These are phyloP conservation scores for Chromobotia macracanthus DNA, from an alignment of 2,797 vertebrate species.

Conservation along the genomic window DNA sequence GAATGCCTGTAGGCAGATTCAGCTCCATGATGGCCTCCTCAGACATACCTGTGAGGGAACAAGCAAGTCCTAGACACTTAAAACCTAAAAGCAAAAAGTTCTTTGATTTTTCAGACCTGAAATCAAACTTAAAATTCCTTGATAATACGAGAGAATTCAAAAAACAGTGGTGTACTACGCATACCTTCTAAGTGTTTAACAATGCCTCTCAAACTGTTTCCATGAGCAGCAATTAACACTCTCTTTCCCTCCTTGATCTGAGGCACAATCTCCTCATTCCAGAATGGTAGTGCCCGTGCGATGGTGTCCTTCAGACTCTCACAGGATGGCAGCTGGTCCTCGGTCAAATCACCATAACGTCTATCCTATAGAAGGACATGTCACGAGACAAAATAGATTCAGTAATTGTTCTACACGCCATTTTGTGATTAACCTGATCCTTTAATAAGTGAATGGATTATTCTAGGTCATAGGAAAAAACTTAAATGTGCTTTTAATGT, in stretches of 20 bases:
- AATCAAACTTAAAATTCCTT: no score
- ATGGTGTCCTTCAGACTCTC: constrained; percentile 83
- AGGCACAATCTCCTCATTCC: constrained; percentile 77
- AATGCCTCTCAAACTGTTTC: constrained; percentile 80
- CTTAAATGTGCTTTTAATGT: not conserved
- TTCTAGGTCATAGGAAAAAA: not conserved
- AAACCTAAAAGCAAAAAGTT: no score
- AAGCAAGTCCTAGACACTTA: not conserved
- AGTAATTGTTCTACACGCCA: not conserved
- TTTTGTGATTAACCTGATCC: not conserved
- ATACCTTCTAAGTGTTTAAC: constrained; percentile 77
- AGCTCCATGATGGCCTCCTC: constrained; percentile 88
- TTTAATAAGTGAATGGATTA: not conserved
- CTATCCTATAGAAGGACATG: constrained; percentile 56
- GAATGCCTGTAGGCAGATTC: constrained; percentile 85
- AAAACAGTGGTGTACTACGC: not conserved
- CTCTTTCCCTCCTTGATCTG: constrained; percentile 77
- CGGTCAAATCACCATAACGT: constrained; percentile 71
- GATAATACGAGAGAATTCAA: not conserved
- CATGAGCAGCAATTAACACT: constrained; percentile 81
- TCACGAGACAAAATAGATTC: not conserved
- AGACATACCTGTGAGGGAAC: constrained; percentile 76
- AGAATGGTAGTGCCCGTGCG: constrained; percentile 78
- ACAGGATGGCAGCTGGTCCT: constrained; percentile 73
- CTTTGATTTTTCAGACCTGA: no score